Evolutionary conservation across 1,140 invertebrate species (phyloP), one percentile per base, ranked within the genome.

Genomic region (Antheraea pernyi): DNA sequence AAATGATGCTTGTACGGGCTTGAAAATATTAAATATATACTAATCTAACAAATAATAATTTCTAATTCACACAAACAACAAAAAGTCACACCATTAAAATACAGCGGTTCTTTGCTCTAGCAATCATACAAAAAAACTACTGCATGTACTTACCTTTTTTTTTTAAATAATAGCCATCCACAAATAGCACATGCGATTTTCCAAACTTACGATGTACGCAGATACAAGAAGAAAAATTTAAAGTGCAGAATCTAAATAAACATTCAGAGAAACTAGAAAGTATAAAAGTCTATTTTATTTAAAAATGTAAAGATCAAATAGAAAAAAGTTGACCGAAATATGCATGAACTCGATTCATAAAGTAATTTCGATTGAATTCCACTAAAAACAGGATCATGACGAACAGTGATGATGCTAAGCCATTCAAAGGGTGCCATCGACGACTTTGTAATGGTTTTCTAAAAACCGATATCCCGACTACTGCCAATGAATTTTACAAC

Each of bases 391-490:
- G 77, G 73, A 84, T 80, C 78, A 72, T 83, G 77, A 86, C 83
- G 79, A 84, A 82, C 78, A 79, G 80, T 88, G 86, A 87, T 89
- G 82, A 85, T 91, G 89, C 84, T 84, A 92, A 92, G 88, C 90
- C 90, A 92, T 92, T 87, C 90, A 89, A 76, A 81, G 71, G 88
- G 89, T 92, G 90, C 90, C 86, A 86, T 78, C 80, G 84, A 83
- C 81, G 74, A 83, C 78, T 79, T 87, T 78, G 82, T 84, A 77
- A 91, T 89, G 86, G 87, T 83, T 81, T 70, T 71, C 81, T 83
- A 84, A 77, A 80, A 83, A 80, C 11, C 60, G 59, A 85, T 81
- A 84, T 85, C 81, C 18, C 59, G 59, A 85, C 82, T 85, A 86
- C 82, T 81, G 75, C 81, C 82, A 82, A 85, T 88, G 82, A 82